A percentile compares a stretch with the other conserved stretches of the same genome.
phyloP scores from a whole-genome alignment of 2,888 invertebrate genomes.

The Nomada ruficornis region DNA sequence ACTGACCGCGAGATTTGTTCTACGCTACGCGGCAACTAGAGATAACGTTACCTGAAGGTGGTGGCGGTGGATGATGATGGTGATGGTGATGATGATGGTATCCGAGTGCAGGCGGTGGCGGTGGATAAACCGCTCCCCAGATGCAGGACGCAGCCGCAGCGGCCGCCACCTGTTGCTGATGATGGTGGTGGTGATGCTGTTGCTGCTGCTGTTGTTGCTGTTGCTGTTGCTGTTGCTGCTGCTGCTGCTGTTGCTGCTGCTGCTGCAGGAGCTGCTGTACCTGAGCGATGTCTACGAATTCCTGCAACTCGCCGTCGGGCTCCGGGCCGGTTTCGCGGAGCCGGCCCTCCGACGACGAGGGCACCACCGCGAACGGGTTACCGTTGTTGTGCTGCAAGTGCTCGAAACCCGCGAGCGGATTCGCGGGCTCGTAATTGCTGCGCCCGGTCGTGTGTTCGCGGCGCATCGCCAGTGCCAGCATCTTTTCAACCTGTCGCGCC shows the following conservation, averaged over 20 bases:
- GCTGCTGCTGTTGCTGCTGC: conserved; percentile 85
- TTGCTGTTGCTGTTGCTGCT: conserved; percentile 82
- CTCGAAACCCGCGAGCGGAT: conserved; percentile 82
- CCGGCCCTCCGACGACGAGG: conserved; percentile 74
- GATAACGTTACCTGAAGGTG: conserved; percentile 73
- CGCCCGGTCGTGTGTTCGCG: conserved; percentile 83
- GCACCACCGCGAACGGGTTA: conserved; percentile 77
- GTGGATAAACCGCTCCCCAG: conserved; percentile 80
- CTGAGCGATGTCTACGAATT: conserved; percentile 93
- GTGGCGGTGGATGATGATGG: conserved; percentile 76
- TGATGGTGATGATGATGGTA: conserved; percentile 80
- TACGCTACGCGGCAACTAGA: no score
- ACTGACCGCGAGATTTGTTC: neutral
- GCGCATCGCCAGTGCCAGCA: conserved; percentile 84
- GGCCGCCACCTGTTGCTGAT: conserved; percentile 81
- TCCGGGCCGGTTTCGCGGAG: conserved; percentile 75
- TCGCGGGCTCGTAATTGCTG: conserved; percentile 82
- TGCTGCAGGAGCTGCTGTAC: conserved; percentile 91
- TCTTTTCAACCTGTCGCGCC: conserved; percentile 80
- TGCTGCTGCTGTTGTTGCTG: conserved; percentile 84
- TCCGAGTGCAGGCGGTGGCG: conserved; percentile 77
- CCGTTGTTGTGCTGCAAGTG: conserved; percentile 79
- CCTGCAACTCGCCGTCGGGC: conserved; percentile 84
- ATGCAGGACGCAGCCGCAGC: conserved; percentile 76
- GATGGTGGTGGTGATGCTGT: conserved; percentile 81